Percentiles rank a stretch among this genome's conserved stretches.
Conservation (phyloP, 2,888 invertebrate species). For the Zygothrica quintamaculata region DNA sequence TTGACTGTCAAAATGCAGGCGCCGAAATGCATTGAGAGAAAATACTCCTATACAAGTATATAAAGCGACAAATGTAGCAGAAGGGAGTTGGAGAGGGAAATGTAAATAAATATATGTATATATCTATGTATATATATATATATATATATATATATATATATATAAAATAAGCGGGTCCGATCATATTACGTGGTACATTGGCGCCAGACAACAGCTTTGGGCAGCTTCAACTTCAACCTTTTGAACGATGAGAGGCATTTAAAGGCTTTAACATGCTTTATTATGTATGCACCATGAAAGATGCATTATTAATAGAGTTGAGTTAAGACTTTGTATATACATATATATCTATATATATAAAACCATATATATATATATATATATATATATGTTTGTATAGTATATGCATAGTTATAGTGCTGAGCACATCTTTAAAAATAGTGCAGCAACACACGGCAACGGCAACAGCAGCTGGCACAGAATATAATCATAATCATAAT, state of each 20-base stretch:
- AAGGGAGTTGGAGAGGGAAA: constrained; percentile 26
- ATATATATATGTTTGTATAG: neutral
- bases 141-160: too few species aligned
- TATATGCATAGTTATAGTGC: neutral
- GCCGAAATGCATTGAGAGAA: constrained; percentile 54
- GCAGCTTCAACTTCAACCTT: constrained; percentile 35
- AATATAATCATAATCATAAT: too few species aligned
- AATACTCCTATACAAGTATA: neutral
- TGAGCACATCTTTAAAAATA: constrained; percentile 81
- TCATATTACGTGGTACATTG: constrained; percentile 55
- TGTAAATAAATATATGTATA: too few species aligned
- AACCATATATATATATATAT: constrained; percentile 17
- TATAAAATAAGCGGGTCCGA: constrained; percentile 54
- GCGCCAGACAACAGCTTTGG: constrained; percentile 44
- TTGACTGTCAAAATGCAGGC: constrained; percentile 80
- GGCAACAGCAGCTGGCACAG: constrained; percentile 42
- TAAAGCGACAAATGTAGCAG: neutral
- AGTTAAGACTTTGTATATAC: constrained; percentile 3
- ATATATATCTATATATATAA: neutral
- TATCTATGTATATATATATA: too few species aligned
- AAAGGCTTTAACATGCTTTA: constrained; percentile 64
- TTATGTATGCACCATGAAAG: constrained; percentile 61
- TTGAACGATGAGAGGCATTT: constrained; percentile 36
- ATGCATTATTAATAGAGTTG: constrained; percentile 68
- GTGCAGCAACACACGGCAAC: constrained; percentile 50